These are phyloP conservation scores for Pogonognathellus flavescens DNA, from an alignment of 1,140 invertebrate species.

Conservation along the genomic window DNA sequence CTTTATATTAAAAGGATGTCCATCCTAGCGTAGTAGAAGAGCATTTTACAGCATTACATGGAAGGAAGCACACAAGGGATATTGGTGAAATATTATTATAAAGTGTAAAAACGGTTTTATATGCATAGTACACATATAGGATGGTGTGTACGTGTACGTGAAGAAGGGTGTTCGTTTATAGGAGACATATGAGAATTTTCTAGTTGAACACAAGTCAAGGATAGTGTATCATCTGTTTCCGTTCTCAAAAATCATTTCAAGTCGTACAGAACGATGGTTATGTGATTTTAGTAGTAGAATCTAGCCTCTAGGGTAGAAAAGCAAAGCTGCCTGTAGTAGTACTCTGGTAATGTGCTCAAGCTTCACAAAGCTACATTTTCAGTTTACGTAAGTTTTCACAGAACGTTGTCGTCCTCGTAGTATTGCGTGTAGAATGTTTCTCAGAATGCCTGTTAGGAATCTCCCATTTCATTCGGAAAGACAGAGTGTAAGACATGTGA, in stretches of 20 bases:
- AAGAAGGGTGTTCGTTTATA: background rate
- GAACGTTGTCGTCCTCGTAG: no score
- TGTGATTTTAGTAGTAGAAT: conserved; percentile 28
- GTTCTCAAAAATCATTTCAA: conserved; percentile 61
- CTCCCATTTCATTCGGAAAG: conserved; percentile 52
- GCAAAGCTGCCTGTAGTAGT: no score
- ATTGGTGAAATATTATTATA: no score
- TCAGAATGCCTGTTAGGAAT: conserved; percentile 4
- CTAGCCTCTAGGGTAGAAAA: conserved; percentile 17
- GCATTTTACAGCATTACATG: no score
- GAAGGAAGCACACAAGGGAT: no score
- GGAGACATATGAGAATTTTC: background rate
- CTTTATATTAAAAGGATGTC: no score
- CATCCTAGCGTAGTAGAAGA: no score
- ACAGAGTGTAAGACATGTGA: conserved; percentile 51
- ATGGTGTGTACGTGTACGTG: background rate
- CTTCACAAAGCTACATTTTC: no score
- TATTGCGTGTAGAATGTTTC: no score
- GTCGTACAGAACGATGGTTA: background rate
- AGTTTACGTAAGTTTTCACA: no score
- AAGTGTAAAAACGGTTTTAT: no score
- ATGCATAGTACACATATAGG: background rate
- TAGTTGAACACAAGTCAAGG: conserved; percentile 11
- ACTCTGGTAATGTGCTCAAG: no score
- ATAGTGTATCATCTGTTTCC: conserved; percentile 63